Evolutionary conservation across 2,797 vertebrate species (phyloP), one percentile per base, ranked within the genome.

Genomic region (Tenualosa thibaudeaui): DNA sequence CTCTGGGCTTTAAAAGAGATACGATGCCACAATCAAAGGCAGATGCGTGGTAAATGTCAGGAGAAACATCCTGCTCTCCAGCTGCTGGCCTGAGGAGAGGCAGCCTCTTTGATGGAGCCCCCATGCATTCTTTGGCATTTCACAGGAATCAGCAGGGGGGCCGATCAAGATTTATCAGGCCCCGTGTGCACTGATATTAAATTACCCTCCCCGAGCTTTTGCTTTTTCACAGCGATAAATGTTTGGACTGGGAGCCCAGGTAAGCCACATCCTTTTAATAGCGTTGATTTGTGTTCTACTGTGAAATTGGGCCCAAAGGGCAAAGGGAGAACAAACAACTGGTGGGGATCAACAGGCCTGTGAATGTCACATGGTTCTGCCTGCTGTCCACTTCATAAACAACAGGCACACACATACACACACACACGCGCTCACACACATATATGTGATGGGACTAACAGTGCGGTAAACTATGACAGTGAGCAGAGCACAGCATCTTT

Each of bases 1-100:
- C 85, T 90, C 87, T 87, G 71, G 85, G 82, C 87, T 89, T 75
- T 90, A 89, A 88, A 81, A 90, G 88, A 89, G 85, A 85, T 85
- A 86, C 83, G 83, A 84, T 86, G 84, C 89, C 89, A 88, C 89
- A 92, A 92, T 91, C 84, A 90, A 92, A 93, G 90, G 90, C 91
- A 93, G 90, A 93, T 90, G 91, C 93, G 85, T 43, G 82, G 90
- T 88, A 90, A 92, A 93, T 87, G 87, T 89, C 87, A 89, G 85
- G 84, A 88, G 90, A 75, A 85, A 85, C 75, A 56, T 81, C 75
- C 88, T 86, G 46, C 31, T 88, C 87, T 89, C 58, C 88, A 90
- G 88, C 75, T 85, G 82, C 84, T 78, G 78, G 82, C 85, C 87
- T 85, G 88, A 82, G 86, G 40, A 91, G 94, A 95, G 94, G 13